phyloP scores from a whole-genome alignment of 2,888 invertebrate genomes.

The Lepidocyrtinus sp. region DNA sequence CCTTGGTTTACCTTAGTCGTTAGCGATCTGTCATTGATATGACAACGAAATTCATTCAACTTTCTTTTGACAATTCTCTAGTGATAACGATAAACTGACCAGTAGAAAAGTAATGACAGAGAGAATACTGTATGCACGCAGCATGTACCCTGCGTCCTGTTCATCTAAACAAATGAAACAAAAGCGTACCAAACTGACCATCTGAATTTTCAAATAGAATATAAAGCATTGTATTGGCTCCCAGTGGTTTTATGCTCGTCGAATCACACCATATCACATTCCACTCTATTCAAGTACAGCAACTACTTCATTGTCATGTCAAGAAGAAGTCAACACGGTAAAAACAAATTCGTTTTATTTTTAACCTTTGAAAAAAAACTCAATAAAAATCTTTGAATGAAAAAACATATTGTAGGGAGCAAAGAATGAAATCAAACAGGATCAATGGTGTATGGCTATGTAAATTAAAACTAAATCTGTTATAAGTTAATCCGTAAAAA shows the following conservation, averaged over 20 bases:
- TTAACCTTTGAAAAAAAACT: neutral
- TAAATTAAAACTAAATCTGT: neutral
- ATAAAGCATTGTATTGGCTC: constrained; percentile 11
- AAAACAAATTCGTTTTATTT: neutral
- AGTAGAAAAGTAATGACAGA: neutral
- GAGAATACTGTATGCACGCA: neutral
- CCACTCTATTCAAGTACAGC: neutral
- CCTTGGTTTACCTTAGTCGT: neutral
- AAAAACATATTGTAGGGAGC: too few species aligned
- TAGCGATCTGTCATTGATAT: neutral
- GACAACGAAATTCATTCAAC: neutral
- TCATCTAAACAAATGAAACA: neutral
- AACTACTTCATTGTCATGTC: constrained; percentile 12
- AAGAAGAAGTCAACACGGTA: neutral
- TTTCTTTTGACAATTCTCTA: too few species aligned
- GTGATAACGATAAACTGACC: neutral
- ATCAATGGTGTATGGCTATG: neutral
- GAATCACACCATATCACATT: neutral
- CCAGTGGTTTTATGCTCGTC: constrained; percentile 3
- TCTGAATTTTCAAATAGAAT: constrained; percentile 5
- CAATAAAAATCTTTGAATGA: too few species aligned
- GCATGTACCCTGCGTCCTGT: constrained; percentile 4
- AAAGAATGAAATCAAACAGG: too few species aligned
- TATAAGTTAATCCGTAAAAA: neutral
- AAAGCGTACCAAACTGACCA: neutral